Evolutionary conservation across 2,113 vertebrate genomes (phyloP), one percentile per base, ranked within the genome.

Genomic region (Brienomyrus brachyistius): DNA sequence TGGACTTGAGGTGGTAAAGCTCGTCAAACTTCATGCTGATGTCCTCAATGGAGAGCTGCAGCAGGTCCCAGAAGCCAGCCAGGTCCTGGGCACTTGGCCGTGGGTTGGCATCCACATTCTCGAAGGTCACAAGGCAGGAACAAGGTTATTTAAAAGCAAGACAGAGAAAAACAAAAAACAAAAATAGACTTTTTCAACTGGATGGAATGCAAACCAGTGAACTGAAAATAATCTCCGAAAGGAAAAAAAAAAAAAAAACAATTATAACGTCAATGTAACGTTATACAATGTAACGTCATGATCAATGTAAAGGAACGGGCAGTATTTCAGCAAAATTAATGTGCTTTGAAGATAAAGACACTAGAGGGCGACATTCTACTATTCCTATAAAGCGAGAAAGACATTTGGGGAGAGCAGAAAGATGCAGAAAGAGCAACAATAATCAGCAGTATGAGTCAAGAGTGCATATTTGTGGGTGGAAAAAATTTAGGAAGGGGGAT

Each of bases 1-100:
- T 99, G 88, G 97, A 96, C 94, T 97, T 99, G 92, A 99, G 96
- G 92, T 99, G 98, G 94, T 98, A 99, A 89, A 99, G 97, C 94
- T 99, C 98, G 8, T 99, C 98, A 91, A 99, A 99, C 95, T 99
- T 99, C 97, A 98, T 97, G 95, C 98, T 99, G 95, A 99, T 98
- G 95, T 99, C 98, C 95, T 99, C 98, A 74, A 99, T 99, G 91
- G 98, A 97, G 93, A 99, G 96, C 93, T 99, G 98, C 21, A 99
- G 96, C 91, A 99, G 97, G 94, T 99, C 98, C 98, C 98, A 99
- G 96, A 99, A 99, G 54, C 98, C 98, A 50, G 98, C 98, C 35
- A 99, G 96, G 95, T 99, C 98, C 95, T 99, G 98, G 66, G 98
- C 97, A 52, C 98, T 99, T 83, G 98, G 98, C 90, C 97, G 97